A percentile compares a stretch with the other conserved stretches of the same genome.
These are phyloP conservation scores for Apaloderma vittatum DNA, from an alignment of 2,113 vertebrate genomes.

Conservation along the genomic window DNA sequence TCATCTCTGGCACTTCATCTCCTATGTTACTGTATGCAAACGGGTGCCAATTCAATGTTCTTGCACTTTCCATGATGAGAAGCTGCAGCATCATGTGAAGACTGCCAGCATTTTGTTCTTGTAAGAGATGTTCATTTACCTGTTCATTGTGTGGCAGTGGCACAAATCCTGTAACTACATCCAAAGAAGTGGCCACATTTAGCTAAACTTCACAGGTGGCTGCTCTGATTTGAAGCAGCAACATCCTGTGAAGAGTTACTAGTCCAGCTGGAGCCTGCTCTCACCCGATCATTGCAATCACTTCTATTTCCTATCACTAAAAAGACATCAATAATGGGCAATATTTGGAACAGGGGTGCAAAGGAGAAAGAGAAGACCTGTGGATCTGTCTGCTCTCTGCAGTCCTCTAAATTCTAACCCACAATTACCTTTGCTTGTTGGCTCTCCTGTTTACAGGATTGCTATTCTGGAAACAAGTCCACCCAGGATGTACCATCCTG, in stretches of 20 bases:
- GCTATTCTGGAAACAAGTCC: neutral
- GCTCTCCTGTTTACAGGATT: neutral
- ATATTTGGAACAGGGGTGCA: neutral
- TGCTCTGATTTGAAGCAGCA: neutral
- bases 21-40: neutral
- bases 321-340: neutral
- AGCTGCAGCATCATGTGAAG: neutral
- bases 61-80: neutral
- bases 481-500: neutral
- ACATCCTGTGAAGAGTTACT: neutral
- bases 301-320: neutral
- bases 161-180: neutral
- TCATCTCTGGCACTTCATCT: neutral
- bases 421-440: neutral
- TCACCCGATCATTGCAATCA: neutral
- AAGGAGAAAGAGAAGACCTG: neutral
- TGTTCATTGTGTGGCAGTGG: neutral
- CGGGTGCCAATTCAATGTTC: neutral
- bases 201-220: neutral
- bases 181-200: neutral
- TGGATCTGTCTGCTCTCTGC: neutral
- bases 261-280: neutral
- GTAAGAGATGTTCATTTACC: neutral
- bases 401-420: neutral
- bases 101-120: neutral